Conservation (phyloP, 35 echinoderm and acorn worm genomes). For the Eucidaris tribuloides region DNA sequence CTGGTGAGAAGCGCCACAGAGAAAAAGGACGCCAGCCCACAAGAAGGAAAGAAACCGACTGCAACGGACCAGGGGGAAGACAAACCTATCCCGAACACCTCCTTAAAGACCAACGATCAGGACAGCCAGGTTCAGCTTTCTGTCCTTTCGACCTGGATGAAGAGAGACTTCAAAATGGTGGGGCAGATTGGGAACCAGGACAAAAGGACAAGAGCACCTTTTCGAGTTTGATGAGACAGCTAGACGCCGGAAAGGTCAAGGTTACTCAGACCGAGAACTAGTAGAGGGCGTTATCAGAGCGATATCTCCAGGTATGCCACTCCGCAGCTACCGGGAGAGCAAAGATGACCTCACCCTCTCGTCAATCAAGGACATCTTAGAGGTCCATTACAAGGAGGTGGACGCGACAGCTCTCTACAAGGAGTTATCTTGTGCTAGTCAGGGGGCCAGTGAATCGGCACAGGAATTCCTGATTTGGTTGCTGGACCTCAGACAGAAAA, state of each 20-base stretch:
- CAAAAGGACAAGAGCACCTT: constrained; percentile 10
- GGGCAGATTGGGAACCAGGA: constrained; percentile 3
- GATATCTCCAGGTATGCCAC: not conserved
- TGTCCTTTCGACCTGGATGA: not conserved
- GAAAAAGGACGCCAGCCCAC: not conserved
- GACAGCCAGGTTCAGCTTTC: not conserved
- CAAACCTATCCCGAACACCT: not conserved
- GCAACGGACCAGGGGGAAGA: not conserved
- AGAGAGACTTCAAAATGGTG: constrained; percentile 21
- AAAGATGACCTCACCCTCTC: not conserved
- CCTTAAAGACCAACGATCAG: not conserved
- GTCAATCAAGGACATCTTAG: not conserved
- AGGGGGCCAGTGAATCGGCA: not conserved
- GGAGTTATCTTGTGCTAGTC: not conserved
- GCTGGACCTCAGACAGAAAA: not conserved
- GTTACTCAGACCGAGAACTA: constrained; percentile 3
- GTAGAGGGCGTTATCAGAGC: not conserved
- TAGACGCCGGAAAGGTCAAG: not conserved
- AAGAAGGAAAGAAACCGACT: too few relatives aligned
- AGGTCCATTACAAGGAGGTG: not conserved
- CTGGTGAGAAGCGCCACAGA: too few relatives aligned
- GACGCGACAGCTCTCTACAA: not conserved
- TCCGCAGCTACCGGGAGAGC: constrained; percentile 17
- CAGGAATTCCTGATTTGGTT: not conserved
- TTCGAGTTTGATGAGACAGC: not conserved